Conservation (phyloP, 2,113 vertebrate genomes). For the Rhipidura dahli region DNA sequence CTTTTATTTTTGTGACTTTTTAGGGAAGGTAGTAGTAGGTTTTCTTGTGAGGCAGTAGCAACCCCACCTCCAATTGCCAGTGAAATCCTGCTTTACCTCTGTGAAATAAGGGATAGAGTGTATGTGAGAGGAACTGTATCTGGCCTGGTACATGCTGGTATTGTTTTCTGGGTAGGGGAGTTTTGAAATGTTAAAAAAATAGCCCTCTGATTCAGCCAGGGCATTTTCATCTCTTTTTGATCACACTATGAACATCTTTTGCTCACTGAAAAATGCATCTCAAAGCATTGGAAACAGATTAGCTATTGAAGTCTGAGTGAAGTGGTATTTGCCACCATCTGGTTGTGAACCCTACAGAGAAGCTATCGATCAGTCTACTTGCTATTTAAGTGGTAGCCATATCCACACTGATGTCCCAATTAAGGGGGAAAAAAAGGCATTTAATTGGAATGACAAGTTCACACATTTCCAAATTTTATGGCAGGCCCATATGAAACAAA, state of each 20-base stretch:
- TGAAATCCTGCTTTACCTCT: background rate
- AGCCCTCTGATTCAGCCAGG: background rate
- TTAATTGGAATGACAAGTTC: slow-evolving; percentile 52
- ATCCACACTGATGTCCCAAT: background rate
- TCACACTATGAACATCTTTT: background rate
- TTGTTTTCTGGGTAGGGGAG: background rate
- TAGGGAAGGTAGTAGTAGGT: background rate
- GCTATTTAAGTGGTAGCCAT: slow-evolving; percentile 16
- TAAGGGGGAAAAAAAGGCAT: background rate
- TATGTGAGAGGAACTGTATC: background rate
- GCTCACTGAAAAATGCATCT: background rate
- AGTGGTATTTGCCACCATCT: slow-evolving; percentile 40
- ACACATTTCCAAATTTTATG: slow-evolving; percentile 52
- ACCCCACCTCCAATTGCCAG: background rate
- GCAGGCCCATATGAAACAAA: slow-evolving; percentile 6
- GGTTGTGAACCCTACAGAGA: slow-evolving; percentile 4
- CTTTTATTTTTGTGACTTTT: background rate
- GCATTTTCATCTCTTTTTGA: background rate
- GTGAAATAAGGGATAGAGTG: background rate
- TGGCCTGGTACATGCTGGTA: background rate
- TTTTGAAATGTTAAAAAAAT: background rate
- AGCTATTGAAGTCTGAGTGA: slow-evolving; percentile 10
- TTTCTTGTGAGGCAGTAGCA: background rate
- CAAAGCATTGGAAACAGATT: background rate
- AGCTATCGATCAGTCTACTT: background rate